phyloP scores from a whole-genome alignment of 2,113 vertebrate species.

The Xiphophorus couchianus region DNA sequence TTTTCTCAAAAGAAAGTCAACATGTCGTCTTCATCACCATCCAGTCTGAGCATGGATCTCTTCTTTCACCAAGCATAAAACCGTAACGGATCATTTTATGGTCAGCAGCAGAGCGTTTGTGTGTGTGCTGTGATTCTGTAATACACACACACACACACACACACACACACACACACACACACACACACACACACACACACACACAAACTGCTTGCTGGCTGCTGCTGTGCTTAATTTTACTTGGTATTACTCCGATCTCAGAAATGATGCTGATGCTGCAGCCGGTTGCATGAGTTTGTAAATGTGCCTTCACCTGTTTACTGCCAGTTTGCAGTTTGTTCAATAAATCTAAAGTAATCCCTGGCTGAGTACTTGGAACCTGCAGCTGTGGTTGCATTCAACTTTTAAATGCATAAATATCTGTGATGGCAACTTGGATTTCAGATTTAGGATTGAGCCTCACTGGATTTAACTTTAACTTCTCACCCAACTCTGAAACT shows the following conservation, averaged over 20 bases:
- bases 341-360: conserved; percentile 19
- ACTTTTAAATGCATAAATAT: conserved; percentile 12
- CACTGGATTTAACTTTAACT: no score
- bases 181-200: no score
- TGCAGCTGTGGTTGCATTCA: conserved; percentile 1
- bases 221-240: neutral
- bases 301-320: conserved; percentile 33
- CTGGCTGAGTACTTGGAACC: conserved; percentile 2
- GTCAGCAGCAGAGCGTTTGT: no score
- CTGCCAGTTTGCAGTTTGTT: conserved; percentile 22
- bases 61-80: neutral
- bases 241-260: conserved; percentile 11
- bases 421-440: conserved; percentile 5
- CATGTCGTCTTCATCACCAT: neutral
- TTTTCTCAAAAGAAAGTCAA: no score
- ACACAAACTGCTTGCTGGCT: neutral
- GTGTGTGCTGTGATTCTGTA: neutral
- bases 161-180: neutral
- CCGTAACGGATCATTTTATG: neutral
- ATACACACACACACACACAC: neutral
- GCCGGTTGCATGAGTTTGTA: conserved; percentile 24
- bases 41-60: neutral
- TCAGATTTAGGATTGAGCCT: neutral
- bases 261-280: conserved; percentile 22
- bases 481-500: no score